Evolutionary conservation across 2,797 vertebrate genomes (phyloP).

Genomic region (Phoxinus dragarum): DNA sequence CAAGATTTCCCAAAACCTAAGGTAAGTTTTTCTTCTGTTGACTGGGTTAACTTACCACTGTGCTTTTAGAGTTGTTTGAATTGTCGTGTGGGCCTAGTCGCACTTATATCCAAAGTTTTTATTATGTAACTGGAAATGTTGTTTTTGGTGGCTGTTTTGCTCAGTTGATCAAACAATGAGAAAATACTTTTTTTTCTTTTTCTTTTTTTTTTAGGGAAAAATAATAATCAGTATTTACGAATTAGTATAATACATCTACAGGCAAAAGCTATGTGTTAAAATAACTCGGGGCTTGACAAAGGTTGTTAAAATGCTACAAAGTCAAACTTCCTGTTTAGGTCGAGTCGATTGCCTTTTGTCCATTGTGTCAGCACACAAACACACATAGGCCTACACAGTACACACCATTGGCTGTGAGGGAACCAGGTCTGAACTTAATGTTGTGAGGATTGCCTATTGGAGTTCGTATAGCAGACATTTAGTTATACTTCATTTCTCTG

Average conservation of each 20-base stretch:
- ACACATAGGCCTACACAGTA: neutral
- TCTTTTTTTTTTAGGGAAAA: neutral
- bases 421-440: neutral
- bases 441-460: neutral
- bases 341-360: constrained; percentile 44
- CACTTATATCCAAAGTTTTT: constrained; percentile 53
- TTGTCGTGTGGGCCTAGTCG: constrained; percentile 12
- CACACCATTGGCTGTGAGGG: no score
- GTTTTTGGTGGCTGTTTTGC: constrained; percentile 45
- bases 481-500: neutral
- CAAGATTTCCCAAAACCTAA: constrained; percentile 94
- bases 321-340: constrained; percentile 55
- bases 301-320: constrained; percentile 7
- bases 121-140: constrained; percentile 58
- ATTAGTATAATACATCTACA: neutral
- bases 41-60: neutral
- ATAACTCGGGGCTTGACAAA: neutral
- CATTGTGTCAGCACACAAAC: constrained; percentile 35
- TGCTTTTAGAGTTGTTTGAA: neutral
- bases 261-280: neutral
- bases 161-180: neutral
- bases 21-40: constrained; percentile 76
- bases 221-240: neutral
- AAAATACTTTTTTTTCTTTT: neutral
- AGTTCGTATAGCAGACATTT: neutral